Evolutionary conservation across 2,113 vertebrate species (phyloP).

Genomic region (Mustelus asterias): DNA sequence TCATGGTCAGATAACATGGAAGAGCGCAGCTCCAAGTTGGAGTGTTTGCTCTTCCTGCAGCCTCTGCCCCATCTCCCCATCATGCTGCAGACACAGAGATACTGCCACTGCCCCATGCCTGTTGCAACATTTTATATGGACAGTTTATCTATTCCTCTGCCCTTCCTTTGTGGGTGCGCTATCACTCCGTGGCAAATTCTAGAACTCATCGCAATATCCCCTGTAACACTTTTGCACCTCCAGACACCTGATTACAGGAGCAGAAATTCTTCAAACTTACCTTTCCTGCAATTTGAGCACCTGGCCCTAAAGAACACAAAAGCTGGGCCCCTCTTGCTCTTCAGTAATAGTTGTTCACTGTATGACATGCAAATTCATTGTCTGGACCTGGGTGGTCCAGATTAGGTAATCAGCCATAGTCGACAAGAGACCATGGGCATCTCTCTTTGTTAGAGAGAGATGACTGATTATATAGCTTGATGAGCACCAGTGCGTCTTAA

Average conservation of each 20-base stretch:
- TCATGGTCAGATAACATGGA: too few relatives aligned
- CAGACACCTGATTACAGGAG: not conserved
- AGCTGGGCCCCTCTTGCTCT: not conserved
- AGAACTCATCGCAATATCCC: not conserved
- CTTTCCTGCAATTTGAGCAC: not conserved
- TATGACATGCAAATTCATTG: not conserved
- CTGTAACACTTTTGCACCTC: not conserved
- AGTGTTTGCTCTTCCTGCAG: too few relatives aligned
- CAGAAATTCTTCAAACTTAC: not conserved
- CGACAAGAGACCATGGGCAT: too few relatives aligned
- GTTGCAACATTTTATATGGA: too few relatives aligned
- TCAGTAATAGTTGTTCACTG: not conserved
- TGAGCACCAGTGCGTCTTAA: not conserved
- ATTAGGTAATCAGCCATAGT: not conserved
- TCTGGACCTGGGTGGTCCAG: not conserved
- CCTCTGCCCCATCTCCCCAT: too few relatives aligned
- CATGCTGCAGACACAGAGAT: too few relatives aligned
- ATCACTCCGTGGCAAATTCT: not conserved
- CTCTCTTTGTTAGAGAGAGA: not conserved
- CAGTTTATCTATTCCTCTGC: too few relatives aligned
- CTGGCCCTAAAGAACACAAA: not conserved
- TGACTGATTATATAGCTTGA: not conserved
- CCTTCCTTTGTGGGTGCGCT: too few relatives aligned
- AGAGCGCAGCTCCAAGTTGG: too few relatives aligned
- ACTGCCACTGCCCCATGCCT: too few relatives aligned